Evolutionary conservation across 2,797 vertebrate genomes (phyloP).

Genomic region (Aulostomus chinensis): DNA sequence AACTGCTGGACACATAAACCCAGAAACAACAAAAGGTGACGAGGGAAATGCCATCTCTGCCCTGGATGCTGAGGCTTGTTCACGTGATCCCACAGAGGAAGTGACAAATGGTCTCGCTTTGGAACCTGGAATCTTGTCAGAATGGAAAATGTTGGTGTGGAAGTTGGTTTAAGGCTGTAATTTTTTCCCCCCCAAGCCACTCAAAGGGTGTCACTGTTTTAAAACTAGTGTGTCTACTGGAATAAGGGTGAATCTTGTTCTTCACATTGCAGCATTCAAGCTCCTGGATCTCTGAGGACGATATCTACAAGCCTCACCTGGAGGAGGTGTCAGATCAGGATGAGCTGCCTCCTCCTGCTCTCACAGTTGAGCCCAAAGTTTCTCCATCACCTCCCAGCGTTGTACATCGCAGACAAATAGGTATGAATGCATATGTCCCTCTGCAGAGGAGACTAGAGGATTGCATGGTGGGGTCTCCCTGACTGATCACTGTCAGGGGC

Average conservation of each 20-base stretch:
- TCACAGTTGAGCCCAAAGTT: constrained; percentile 23
- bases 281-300: constrained; percentile 96
- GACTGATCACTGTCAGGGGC: no score
- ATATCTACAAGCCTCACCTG: constrained; percentile 85
- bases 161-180: no score
- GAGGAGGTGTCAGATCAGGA: constrained; percentile 54
- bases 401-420: constrained; percentile 90
- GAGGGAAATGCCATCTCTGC: neutral
- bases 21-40: no score
- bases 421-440: constrained; percentile 69
- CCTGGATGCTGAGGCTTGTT: neutral
- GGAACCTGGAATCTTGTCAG: constrained; percentile 2
- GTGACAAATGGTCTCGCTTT: constrained; percentile 5
- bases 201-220: no score
- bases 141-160: no score
- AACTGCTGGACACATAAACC: no score
- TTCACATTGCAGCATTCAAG: constrained; percentile 74
- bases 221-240: no score
- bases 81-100: constrained; percentile 12
- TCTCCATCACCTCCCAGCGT: constrained; percentile 72
- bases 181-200: no score
- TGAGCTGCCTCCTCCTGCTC: constrained; percentile 19
- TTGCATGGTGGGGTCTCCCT: no score
- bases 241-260: neutral
- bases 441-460: no score